Evolutionary conservation across 2,888 invertebrate species (phyloP).

Genomic region (Ametastegia equiseti): DNA sequence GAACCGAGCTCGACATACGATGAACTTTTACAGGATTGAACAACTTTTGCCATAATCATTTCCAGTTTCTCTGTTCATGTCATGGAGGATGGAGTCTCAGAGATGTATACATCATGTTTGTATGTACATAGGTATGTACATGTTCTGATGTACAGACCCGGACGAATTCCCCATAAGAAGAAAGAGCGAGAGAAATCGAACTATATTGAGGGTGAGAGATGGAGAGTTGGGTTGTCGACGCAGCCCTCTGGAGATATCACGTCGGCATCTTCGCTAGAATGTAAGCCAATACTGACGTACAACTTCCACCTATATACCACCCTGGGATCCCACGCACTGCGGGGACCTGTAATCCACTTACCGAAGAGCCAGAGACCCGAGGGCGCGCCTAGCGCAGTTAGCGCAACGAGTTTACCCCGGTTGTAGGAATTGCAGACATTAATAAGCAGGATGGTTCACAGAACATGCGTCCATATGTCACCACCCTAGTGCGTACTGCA

Average conservation of each 20-base stretch:
- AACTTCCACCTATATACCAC: slow-evolving; percentile 14
- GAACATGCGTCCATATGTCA: not conserved
- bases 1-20: not conserved
- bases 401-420: not conserved
- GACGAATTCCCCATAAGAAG: not conserved
- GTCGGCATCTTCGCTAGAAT: slow-evolving; percentile 35
- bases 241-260: slow-evolving; percentile 41
- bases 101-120: not conserved
- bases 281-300: slow-evolving; percentile 42
- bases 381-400: not conserved
- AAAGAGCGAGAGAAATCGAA: slow-evolving; percentile 8
- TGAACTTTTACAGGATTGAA: slow-evolving; percentile 10
- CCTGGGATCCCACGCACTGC: slow-evolving; percentile 12
- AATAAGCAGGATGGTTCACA: not conserved
- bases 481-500: too few species aligned
- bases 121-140: not conserved
- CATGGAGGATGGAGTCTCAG: too few species aligned
- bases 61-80: slow-evolving; percentile 11
- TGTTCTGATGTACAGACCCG: not conserved
- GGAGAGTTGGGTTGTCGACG: slow-evolving; percentile 35
- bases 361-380: slow-evolving; percentile 13
- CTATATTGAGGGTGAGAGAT: not conserved
- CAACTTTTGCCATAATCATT: slow-evolving; percentile 35
- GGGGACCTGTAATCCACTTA: slow-evolving; percentile 39
- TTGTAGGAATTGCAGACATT: slow-evolving; percentile 1